Base-by-base conservation (phyloP, 2,888 invertebrate genomes). In the Tachystola acroxantha region DNA sequence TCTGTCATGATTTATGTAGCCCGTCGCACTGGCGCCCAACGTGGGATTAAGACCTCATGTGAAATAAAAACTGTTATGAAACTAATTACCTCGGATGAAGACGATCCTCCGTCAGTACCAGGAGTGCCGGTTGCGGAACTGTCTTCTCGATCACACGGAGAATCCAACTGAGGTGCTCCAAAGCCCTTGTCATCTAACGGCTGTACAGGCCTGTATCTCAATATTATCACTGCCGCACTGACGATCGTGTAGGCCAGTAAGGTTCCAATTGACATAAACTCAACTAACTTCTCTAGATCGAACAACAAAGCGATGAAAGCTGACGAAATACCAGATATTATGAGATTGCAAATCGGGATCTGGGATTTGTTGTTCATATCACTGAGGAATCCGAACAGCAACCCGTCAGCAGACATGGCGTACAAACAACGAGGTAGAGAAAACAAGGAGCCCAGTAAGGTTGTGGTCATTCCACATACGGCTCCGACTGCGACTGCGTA, bases 201-300 rank as follows among this genome's bases (percentile, higher is more conserved):
- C 0, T 88, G 80, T 10, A 88, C 67, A 0, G 93, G 93, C 2
- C 92, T 88, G 46, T 96, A 96, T 31, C 96, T 89, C 36, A 97
- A 79, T 32, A 97, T 93, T 36, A 97, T 95, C 4, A 97, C 95
- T 43, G 94, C 93, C 9, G 95, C 95, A 46, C 96, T 95, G 2
- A 97, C 97, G 45, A 97, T 96, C 1, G 96, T 96, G 67, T 97
- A 97, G 0, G 96, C 96, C 53, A 96, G 73, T 34, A 96, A 84
- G 0, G 95, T 96, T 0, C 95, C 95, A 58, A 97, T 97, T 1
- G 96, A 96, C 95, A 97, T 96, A 65, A 97, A 96, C 65, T 97
- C 96, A 0, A 97, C 96, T 27, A 97, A 84, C 50, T 96, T 96
- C 53, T 95, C 92, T 50, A 97, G 88, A 74, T 97, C 96, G 59